Evolutionary conservation across 2,888 invertebrate genomes (phyloP), one percentile per base, ranked within the genome.

Genomic region (Corbicula japonica): DNA sequence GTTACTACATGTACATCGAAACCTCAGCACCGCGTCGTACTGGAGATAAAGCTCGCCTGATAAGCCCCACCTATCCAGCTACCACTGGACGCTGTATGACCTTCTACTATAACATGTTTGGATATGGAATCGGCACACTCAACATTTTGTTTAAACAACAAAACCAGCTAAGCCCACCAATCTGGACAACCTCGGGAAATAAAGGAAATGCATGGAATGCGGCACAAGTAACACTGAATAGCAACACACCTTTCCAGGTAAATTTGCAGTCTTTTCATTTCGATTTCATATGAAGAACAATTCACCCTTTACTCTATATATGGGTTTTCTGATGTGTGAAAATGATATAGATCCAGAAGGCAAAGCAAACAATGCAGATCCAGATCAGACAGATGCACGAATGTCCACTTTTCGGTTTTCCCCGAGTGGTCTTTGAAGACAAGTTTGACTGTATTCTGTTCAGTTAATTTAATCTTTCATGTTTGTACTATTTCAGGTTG

Each of bases 91-190:
- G 83, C 23, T 92, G 92, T 66, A 72, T 92, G 63, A 82, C 83
- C 6, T 92, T 91, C 86, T 92, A 79, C 85, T 92, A 91, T 72
- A 88, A 91, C 86, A 92, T 92, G 91, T 85, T 83, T 60, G 92
- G 92, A 15, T 23, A 65, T 3, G 83, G 88, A 12, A 86, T 89
- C 15, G 91, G 89, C 21, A 85, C 87, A 1, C 77, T 92, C 34
- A 89, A 85, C 63, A 84, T 92, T 30, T 88, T 86, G 54, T n/a
- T 71, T 30, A 75, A 77, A 32, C 61, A 61, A 23, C 83, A 85
- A 35, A 77, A 66, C 18, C 71, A 61, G 1, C 66, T 88, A 21
- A 74, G 78, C 6, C 63, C 77, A 21, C 74, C 87, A 2, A 68
- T 91, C 18, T 92, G 92, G 92, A 77, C 77, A 2, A 74, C 81